Evolutionary conservation across 2,888 invertebrate genomes (phyloP), one percentile per base, ranked within the genome.

Genomic region (Sarcophaga variegata): DNA sequence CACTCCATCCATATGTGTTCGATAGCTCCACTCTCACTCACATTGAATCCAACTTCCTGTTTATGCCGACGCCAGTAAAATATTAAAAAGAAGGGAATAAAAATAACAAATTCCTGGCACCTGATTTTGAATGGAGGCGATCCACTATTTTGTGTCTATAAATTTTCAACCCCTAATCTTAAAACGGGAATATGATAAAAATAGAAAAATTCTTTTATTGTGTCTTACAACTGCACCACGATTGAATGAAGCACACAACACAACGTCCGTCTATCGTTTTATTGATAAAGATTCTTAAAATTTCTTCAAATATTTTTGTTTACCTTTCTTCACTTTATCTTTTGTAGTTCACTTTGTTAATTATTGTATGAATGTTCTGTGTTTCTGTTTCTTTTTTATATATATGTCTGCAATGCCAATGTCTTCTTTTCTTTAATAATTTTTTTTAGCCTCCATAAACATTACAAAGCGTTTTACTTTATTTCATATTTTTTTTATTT

Each of bases 361-460:
- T 37, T 74, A 63, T 70, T 14, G 12, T 69, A 71, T 77, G 27
- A 76, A 70, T 59, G 59, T 60, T 45, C 37, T 60, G 54, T 66
- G 45, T 25, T 62, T 62, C 10, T 62, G 62, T 62, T 62, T 20
- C 10, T 62, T 62, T 22, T 59, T 25, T 72, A 64, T 79, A 10
- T 60, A 27, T 59, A 59, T 67, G 75, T 69, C 71, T 76, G 80
- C 80, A 86, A 80, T 83, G 82, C 79, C 86, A 86, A 86, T 83
- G 83, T 64, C 76, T 54, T 14, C 4, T 83, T 83, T 78, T 70
- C 63, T 81, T 67, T 49, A 74, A 81, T 81, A 77, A 79, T 79
- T 87, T 78, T 60, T 81, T 78, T 45, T 82, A 82, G 87, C 78
- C 81, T 79, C 78, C 81, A 87, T 75, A 81, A 84, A 87, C 81